Conservation (phyloP, 2,888 invertebrate species). For the Syrphus vitripennis region DNA sequence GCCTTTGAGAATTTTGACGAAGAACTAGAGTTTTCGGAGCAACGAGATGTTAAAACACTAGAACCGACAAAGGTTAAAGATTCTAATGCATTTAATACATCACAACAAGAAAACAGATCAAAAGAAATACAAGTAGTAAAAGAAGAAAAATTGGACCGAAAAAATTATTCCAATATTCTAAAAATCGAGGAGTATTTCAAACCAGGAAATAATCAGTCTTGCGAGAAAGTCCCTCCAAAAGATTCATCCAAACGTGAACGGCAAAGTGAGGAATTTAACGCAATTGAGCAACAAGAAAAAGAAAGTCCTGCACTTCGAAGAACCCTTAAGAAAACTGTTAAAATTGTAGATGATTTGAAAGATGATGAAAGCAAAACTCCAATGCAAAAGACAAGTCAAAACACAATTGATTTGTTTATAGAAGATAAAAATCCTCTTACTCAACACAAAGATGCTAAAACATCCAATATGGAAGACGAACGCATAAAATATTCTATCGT, state of each 20-base stretch:
- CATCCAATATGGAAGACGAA: neutral
- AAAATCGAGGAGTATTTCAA: too few species aligned
- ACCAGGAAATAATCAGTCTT: too few species aligned
- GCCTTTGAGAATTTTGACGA: too few species aligned
- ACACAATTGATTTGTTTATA: neutral
- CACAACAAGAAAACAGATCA: neutral
- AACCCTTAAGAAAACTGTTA: neutral
- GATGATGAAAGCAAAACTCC: too few species aligned
- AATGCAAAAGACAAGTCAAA: conserved; percentile 6
- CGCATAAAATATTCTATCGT: neutral
- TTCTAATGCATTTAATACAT: too few species aligned
- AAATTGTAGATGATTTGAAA: neutral
- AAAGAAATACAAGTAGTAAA: conserved; percentile 11
- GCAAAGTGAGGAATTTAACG: too few species aligned
- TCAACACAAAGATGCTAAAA: neutral
- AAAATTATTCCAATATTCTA: too few species aligned
- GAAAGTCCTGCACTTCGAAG: neutral
- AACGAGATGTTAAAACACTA: too few species aligned
- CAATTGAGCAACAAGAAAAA: neutral
- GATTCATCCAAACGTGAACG: too few species aligned
- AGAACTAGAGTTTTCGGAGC: too few species aligned
- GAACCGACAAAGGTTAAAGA: neutral
- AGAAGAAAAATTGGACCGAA: too few species aligned
- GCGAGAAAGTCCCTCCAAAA: too few species aligned
- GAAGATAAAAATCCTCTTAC: neutral